Evolutionary conservation across 2,797 vertebrate genomes (phyloP), one percentile per base, ranked within the genome.

Genomic region (Myotis pilosus): DNA sequence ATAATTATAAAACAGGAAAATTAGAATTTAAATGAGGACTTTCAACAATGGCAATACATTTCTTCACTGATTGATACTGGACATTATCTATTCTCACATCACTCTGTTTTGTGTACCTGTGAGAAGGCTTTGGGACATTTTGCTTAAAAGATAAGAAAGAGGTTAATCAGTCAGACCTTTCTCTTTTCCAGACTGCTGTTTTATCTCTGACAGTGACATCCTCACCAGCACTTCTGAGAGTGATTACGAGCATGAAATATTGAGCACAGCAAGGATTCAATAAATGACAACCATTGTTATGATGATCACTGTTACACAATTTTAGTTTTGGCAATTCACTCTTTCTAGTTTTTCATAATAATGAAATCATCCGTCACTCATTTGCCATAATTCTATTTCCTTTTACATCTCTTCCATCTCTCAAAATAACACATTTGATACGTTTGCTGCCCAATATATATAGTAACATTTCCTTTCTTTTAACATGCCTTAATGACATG

Each of bases 151-250:
- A 89, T 93, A 93, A 94, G 88, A 93, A 93, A 66, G 53, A 91
- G 87, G 75, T 95, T 93, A 94, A 83, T 94, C 75, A 96, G 88
- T 36, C 62, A 88, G 90, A 92, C 57, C 85, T 96, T 53, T 66
- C 71, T n/a, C 44, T 41, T 89, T 95, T 69, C 30, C 60, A 38
- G 64, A 47, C 33, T 86, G 41, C 71, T 95, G 1, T 85, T 93
- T 95, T 92, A 62, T 92, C 85, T 97, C 91, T 69, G 87, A 76
- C 30, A 69, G 51, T 76, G 82, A 83, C 71, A 55, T 76, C 51
- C 90, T 94, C 36, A 69, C 88, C 90, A 84, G 86, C 68, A 64
- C 79, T 87, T 87, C 25, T 10, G 81, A 90, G 28, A 33, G 36
- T 71, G 87, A 74, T 92, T 76, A 85, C 57, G 25, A 92, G 36